A percentile compares a stretch with the other conserved stretches of the same genome.
phyloP scores from a whole-genome alignment of 2,797 vertebrate species.

The Lagothrix lagotricha region DNA sequence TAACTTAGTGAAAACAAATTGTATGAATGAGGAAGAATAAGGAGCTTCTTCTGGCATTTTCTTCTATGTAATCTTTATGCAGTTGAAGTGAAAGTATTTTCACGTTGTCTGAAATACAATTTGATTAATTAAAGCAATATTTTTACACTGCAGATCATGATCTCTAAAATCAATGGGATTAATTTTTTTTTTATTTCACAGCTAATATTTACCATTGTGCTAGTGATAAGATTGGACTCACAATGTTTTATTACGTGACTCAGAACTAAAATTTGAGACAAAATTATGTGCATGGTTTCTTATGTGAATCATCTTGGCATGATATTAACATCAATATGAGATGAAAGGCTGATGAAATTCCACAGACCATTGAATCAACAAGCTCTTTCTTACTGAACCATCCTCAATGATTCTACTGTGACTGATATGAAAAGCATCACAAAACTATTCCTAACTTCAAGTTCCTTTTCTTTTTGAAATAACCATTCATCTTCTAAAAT shows the following conservation, averaged over 20 bases:
- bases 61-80: neutral
- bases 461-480: neutral
- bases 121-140: constrained; percentile 48
- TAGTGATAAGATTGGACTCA: neutral
- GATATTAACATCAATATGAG: neutral
- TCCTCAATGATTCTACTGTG: neutral
- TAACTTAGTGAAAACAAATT: neutral
- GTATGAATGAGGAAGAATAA: neutral
- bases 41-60: neutral
- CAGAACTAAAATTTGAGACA: neutral
- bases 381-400: neutral
- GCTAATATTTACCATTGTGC: constrained; percentile 25
- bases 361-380: neutral
- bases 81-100: neutral
- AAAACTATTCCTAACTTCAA: constrained; percentile 6
- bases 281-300: neutral
- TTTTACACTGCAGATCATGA: neutral
- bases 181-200: constrained; percentile 33
- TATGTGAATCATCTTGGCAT: neutral
- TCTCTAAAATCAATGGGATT: constrained; percentile 42
- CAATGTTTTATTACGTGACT: neutral
- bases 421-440: neutral
- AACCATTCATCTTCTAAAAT: neutral
- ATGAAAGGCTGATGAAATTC: neutral
- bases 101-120: neutral